Base-by-base conservation (phyloP, 2,888 invertebrate species). In the Bruchidius siliquastri region DNA sequence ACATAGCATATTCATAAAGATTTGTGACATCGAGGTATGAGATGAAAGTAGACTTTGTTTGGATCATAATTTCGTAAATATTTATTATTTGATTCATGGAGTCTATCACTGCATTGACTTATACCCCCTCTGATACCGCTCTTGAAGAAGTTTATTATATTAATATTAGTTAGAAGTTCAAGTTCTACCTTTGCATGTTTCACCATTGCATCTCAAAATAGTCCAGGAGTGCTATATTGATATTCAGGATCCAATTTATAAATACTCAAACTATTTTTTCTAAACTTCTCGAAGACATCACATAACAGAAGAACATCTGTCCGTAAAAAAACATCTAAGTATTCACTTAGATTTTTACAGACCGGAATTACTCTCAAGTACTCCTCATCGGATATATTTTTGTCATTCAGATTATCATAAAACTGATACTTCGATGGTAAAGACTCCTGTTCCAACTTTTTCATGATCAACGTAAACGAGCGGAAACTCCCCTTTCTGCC, bases 141-240 rank as follows among this genome's bases (percentile, higher is more conserved):
- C 66, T 71, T 69, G 66, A 71, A 67, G 21, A 10, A 67, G 3
- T 2, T n/a, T 67, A 67, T 67, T 10, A 67, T 67, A 74, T 83
- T 80, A 13, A 82, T 76, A 73, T 86, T 83, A 2, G 80, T 82
- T 22, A 85, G 72, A 2, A 85, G 72, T 72, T 84, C 81, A 21
- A 85, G 69, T 71, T 82, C 72, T 10, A 84, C 73, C 68, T 77
- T 67, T 0, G 83, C 84, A 71, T 76, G 74, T 76, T 84, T 84
- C 2, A 85, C 72, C 82, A 83, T 83, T 0, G 82, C 82, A 77
- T 84, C 83, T 78, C 81, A 85, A 75, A 0, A 82, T 82, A 1
- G 83, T 84, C 18, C 78, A 2, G 67, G 10, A 6, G 10, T 20
- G 3, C 71, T 84, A 72, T 78, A 84, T 76, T 84, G 85, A 32